Evolutionary conservation across 2,797 vertebrate species (phyloP).

Genomic region (Holocentrus rufus): DNA sequence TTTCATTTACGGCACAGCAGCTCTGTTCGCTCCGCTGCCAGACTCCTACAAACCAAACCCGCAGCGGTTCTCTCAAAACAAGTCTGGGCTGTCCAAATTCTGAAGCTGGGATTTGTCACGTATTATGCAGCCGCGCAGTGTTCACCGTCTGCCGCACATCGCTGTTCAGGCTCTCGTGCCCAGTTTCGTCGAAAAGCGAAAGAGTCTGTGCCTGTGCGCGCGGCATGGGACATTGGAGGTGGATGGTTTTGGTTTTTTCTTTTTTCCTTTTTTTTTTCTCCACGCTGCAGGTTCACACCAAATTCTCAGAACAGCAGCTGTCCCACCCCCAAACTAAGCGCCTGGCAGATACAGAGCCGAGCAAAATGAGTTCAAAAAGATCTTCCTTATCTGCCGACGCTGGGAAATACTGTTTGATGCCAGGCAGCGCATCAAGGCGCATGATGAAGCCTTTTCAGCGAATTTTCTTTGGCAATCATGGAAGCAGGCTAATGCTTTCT

Average conservation of each 20-base stretch:
- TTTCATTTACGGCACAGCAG: constrained; percentile 3
- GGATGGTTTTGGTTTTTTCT: neutral
- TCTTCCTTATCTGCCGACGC: too few relatives aligned
- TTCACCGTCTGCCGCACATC: constrained; percentile 1
- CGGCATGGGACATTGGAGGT: constrained; percentile 50
- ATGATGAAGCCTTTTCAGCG: neutral
- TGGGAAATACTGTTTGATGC: neutral
- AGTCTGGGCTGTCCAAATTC: neutral
- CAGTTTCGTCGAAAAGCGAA: constrained; percentile 22
- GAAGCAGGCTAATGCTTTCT: neutral
- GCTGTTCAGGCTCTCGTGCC: constrained; percentile 23
- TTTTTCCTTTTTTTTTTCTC: neutral
- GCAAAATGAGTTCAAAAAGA: too few relatives aligned
- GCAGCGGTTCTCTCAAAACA: neutral
- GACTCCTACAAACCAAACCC: neutral
- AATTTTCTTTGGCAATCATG: neutral
- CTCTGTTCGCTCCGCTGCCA: constrained; percentile 10
- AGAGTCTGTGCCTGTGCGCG: constrained; percentile 29
- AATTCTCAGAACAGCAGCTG: neutral
- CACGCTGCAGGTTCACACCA: constrained; percentile 7
- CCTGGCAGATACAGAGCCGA: too few relatives aligned
- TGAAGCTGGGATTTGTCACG: neutral
- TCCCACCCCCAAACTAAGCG: constrained; percentile 5
- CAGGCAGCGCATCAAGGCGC: neutral
- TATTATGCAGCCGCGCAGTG: constrained; percentile 2